A percentile compares a stretch with the other conserved stretches of the same genome.
These are phyloP conservation scores for Seriola rivoliana DNA, from an alignment of 2,113 vertebrate genomes.

Conservation along the genomic window DNA sequence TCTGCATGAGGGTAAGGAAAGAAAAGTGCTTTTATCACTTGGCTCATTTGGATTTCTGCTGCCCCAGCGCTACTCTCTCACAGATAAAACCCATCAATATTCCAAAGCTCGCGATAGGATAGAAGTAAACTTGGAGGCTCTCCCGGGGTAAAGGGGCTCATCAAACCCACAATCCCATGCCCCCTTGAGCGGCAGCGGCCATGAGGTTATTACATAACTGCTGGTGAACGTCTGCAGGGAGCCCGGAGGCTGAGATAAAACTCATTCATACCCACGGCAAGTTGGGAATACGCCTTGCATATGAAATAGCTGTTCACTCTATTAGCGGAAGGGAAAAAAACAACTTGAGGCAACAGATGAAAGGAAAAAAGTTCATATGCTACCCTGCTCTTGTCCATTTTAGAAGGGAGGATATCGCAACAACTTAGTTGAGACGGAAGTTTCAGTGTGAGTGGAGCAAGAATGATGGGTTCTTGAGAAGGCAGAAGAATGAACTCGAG, in stretches of 20 bases:
- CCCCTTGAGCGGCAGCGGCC: constrained; percentile 40
- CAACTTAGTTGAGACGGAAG: neutral
- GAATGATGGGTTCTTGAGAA: neutral
- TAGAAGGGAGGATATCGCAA: neutral
- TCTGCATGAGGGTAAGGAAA: neutral
- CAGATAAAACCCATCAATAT: constrained; percentile 48
- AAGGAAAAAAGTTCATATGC: neutral
- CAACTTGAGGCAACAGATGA: constrained; percentile 2
- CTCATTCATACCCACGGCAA: constrained; percentile 37
- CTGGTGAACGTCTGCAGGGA: constrained; percentile 52
- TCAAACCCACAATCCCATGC: constrained; percentile 59
- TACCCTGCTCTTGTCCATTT: neutral
- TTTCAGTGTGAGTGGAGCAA: constrained; percentile 9
- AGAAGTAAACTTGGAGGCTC: constrained; percentile 43
- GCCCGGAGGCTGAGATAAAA: constrained; percentile 48
- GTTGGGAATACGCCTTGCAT: constrained; percentile 29
- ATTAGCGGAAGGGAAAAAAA: neutral
- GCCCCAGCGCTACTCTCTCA: neutral
- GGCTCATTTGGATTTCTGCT: neutral
- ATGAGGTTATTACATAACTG: constrained; percentile 66
- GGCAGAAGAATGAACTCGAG: constrained; percentile 78
- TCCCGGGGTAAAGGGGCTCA: constrained; percentile 37
- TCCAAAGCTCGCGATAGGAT: constrained; percentile 15
- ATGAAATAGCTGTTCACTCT: constrained; percentile 16
- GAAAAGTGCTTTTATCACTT: neutral